Evolutionary conservation across 2,888 invertebrate species (phyloP), one percentile per base, ranked within the genome.

Genomic region (Panzeria rudis): DNA sequence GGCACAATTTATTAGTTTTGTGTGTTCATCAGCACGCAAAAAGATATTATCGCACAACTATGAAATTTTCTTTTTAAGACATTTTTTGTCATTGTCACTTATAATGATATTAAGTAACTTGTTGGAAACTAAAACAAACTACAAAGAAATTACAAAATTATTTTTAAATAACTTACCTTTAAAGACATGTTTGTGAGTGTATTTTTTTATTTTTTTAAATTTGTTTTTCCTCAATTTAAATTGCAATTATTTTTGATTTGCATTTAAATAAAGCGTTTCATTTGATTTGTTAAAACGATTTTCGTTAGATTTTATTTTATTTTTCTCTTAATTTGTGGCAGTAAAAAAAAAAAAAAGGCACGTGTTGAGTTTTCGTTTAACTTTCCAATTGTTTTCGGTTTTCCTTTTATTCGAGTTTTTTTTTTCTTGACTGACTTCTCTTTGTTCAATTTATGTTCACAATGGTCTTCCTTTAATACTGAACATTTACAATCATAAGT

Each of bases 131-230:
- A 38, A 64, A 29, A 11, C 7, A 29, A n/a, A 44, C 44, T 15
- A 47, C 9, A 23, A 35, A 35, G 5, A 32, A 23, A 47, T 23
- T 35, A 47, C 15, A 38, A 78, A 69, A 23, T n/a, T 59, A 50
- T 50, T 35, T 50, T 15, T 52, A 44, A 25, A 44, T 52, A 71
- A 71, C 80, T 84, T 78, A 81, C 82, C 80, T 81, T 81, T 69
- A 81, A 69, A 62, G 82, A 78, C 82, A 85, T 85, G 23, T 52
- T 72, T 44, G 54, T 5, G 17, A 56, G n/a, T 41, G 47, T 23
- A 8, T 41, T 50, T 50, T 29, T 29, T 2, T 29, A 5, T 29
- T 2, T 29, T 29, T 29, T 5, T 66, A 61, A 9, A 8, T 23
- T 41, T 23, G 15, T 41, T n/a, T 75, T 50, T 75, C 61, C 50